Evolutionary conservation across 1,140 invertebrate species (phyloP), one percentile per base, ranked within the genome.

Genomic region (Notospermus geniculatus): DNA sequence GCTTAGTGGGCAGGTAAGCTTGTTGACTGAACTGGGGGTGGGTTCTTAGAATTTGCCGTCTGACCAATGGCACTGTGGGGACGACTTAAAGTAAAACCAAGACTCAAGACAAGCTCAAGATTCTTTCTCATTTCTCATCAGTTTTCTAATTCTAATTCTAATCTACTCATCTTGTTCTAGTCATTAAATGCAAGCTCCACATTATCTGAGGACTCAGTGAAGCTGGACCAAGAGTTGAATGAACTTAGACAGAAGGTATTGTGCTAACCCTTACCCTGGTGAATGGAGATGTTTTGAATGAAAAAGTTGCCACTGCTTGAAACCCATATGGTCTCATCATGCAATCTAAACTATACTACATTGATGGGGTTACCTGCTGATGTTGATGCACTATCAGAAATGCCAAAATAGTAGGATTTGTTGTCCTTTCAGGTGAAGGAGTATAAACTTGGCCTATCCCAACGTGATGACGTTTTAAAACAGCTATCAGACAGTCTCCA

Each of bases 391-490:
- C n/a, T n/a, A n/a, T n/a, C n/a, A n/a, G n/a, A n/a, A n/a, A n/a
- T n/a, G n/a, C n/a, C n/a, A n/a, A n/a, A n/a, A n/a, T n/a, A n/a
- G n/a, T n/a, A n/a, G n/a, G n/a, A n/a, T n/a, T n/a, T n/a, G n/a
- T n/a, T n/a, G n/a, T n/a, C n/a, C n/a, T 22, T 22, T 19, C 4
- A 52, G 25, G 25, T 52, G 4, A 52, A 19, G n/a, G 68, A 71
- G 30, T 29, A 71, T 15, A 58, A 75, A 32, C 28, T 36, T 27
- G 70, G 67, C 4, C 30, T 71, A 15, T 36, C 25, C 19, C 67
- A 71, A 59, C 64, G 69, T 45, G 70, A 72, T 66, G 67, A 70
- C 25, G 56, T 74, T 7, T 65, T 73, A 11, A 52, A 59, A 19
- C 68, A 74, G 54, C 63, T 75, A 19, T 66, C 69, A 0, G 43